Conservation (phyloP, 2,113 vertebrate species). For the Calyptommatus sinebrachiatus region DNA sequence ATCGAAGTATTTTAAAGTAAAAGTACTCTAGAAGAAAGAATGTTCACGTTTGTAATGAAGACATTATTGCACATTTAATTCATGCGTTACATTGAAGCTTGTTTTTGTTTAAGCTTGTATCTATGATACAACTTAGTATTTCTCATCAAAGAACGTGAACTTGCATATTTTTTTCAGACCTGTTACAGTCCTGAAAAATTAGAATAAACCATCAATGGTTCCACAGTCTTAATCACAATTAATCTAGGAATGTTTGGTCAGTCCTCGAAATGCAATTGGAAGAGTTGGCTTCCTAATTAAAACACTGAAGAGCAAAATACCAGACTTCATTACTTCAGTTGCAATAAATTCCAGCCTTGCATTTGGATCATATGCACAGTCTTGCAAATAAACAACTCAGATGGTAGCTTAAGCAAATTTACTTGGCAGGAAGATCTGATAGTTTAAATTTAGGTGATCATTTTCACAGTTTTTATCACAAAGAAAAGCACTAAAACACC, state of each 20-base stretch:
- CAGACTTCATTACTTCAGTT: neutral
- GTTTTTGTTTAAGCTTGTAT: no score
- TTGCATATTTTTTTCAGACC: neutral
- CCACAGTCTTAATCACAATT: neutral
- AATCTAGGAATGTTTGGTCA: neutral
- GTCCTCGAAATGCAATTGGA: neutral
- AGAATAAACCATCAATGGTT: neutral
- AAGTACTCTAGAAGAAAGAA: neutral
- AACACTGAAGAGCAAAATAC: neutral
- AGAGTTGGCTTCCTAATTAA: neutral
- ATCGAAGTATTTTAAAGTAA: neutral
- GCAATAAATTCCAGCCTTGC: neutral
- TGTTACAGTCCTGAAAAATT: neutral
- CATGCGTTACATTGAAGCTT: neutral
- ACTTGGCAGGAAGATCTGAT: neutral
- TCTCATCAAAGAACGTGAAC: neutral
- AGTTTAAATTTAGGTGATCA: neutral
- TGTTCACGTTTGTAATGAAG: neutral
- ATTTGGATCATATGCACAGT: neutral
- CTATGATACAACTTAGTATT: neutral
- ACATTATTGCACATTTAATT: neutral
- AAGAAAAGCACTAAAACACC: neutral
- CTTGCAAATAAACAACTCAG: neutral
- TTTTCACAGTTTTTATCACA: neutral
- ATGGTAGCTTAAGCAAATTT: slow-evolving; percentile 9